Conservation (phyloP, 2,888 invertebrate species). For the Icerya purchasi region DNA sequence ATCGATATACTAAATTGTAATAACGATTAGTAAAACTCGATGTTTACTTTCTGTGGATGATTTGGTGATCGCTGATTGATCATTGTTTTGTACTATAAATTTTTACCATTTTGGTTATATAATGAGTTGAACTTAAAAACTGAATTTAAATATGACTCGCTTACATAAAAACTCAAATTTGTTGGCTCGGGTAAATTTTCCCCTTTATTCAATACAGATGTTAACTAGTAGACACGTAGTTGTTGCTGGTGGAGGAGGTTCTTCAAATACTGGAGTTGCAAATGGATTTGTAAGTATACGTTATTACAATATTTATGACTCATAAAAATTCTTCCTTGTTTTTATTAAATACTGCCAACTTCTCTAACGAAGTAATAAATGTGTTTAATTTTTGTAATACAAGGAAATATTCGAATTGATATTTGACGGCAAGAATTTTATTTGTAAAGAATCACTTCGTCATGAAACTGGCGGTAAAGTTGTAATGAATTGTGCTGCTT, state of each 20-base stretch:
- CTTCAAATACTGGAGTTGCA: conserved; percentile 86
- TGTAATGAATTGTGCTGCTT: conserved; percentile 74
- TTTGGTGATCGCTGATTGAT: no score
- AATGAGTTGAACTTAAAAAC: no score
- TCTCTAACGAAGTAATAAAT: no score
- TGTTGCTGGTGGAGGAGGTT: conserved; percentile 92
- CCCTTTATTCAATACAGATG: conserved; percentile 74
- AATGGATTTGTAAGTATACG: conserved; percentile 84
- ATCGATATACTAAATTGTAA: no score
- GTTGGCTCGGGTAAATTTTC: conserved; percentile 75
- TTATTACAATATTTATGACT: background rate
- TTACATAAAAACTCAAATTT: conserved; percentile 24
- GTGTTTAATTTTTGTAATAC: conserved; percentile 24
- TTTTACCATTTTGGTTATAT: no score
- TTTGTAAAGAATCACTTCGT: conserved; percentile 69
- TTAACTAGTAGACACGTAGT: conserved; percentile 79
- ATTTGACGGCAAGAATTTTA: conserved; percentile 58
- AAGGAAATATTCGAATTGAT: conserved; percentile 84
- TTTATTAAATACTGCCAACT: no score
- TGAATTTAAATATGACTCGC: conserved; percentile 3
- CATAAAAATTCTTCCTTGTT: conserved; percentile 1
- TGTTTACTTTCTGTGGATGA: no score
- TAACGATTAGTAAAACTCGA: no score
- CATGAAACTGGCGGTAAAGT: conserved; percentile 75
- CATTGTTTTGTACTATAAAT: no score